Evolutionary conservation across 2,888 invertebrate species (phyloP).

Genomic region (Choreutis nemorana): DNA sequence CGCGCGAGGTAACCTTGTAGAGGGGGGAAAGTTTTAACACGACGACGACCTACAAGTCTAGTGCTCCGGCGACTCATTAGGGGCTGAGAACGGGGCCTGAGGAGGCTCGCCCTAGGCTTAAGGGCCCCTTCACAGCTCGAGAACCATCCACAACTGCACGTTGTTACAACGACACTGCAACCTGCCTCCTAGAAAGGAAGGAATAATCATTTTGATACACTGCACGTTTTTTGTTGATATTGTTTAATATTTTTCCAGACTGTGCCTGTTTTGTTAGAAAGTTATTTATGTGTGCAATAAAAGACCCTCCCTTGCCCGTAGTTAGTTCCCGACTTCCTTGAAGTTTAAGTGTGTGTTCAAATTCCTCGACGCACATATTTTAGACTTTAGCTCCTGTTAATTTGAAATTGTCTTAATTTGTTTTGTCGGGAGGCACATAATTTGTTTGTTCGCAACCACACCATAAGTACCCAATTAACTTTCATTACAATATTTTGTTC

Average conservation of each 20-base stretch:
- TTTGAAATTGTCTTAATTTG: constrained; percentile 59
- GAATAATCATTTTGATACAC: constrained; percentile 7
- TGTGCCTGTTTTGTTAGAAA: constrained; percentile 16
- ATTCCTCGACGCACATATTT: constrained; percentile 36
- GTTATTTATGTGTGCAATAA: constrained; percentile 15
- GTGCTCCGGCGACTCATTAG: constrained; percentile 65
- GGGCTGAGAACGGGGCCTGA: constrained; percentile 47
- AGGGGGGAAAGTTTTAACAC: constrained; percentile 48
- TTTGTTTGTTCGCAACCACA: no score
- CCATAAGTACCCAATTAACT: no score
- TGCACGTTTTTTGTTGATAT: constrained; percentile 10
- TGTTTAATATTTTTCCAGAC: constrained; percentile 13
- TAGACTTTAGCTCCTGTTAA: constrained; percentile 50
- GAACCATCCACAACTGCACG: constrained; percentile 44
- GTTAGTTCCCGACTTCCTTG: constrained; percentile 26
- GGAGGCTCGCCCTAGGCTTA: constrained; percentile 44
- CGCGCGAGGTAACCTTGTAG: constrained; percentile 45
- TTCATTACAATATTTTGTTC: no score
- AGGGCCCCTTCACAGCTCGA: constrained; percentile 48
- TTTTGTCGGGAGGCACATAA: no score
- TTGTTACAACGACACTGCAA: constrained; percentile 26
- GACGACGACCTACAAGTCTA: constrained; percentile 59
- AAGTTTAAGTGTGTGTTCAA: constrained; percentile 9
- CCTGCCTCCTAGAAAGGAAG: constrained; percentile 17
- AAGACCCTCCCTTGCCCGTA: constrained; percentile 18